Percentiles rank a stretch among this genome's conserved stretches.
These are phyloP conservation scores for Platycheirus rosarum DNA, from an alignment of 2,888 invertebrate genomes.

Conservation along the genomic window DNA sequence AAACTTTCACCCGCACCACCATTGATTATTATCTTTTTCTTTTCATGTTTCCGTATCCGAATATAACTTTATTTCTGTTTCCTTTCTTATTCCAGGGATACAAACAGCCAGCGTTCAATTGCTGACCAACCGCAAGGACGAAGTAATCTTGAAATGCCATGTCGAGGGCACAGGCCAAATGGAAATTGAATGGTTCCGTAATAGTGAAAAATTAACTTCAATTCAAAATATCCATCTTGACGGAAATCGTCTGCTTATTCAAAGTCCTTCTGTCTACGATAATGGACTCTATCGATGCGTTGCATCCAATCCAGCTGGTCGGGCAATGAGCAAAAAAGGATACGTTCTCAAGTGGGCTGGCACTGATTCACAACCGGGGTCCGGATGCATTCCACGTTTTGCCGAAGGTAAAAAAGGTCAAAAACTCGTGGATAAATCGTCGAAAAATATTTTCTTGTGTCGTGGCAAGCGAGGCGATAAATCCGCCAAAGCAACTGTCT, in stretches of 20 bases:
- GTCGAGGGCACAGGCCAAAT: conserved; percentile 79
- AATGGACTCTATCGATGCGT: conserved; percentile 90
- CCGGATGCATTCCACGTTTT: conserved; percentile 79
- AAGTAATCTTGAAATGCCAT: conserved; percentile 80
- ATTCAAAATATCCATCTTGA: conserved; percentile 85
- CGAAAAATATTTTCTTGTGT: conserved; percentile 78
- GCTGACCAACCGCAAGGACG: conserved; percentile 78
- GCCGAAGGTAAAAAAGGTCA: conserved; percentile 77
- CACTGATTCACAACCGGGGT: conserved; percentile 51
- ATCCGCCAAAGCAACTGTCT: conserved; percentile 50
- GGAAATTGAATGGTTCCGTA: conserved; percentile 82
- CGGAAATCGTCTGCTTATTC: conserved; percentile 79
- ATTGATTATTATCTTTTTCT: conserved; percentile 44
- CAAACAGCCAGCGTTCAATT: conserved; percentile 80
- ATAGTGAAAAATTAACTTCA: conserved; percentile 85
- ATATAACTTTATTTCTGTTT: too few species aligned
- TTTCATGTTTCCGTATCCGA: conserved; percentile 44
- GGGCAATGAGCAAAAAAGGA: conserved; percentile 80
- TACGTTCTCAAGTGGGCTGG: conserved; percentile 77
- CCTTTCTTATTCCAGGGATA: conserved; percentile 78
- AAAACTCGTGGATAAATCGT: conserved; percentile 77
- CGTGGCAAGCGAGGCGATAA: conserved; percentile 81
- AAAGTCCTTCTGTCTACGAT: conserved; percentile 81
- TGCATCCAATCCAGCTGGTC: conserved; percentile 87
- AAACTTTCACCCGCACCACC: conserved; percentile 37